phyloP scores from a whole-genome alignment of 2,888 invertebrate species.

The Callimorpha dominula region DNA sequence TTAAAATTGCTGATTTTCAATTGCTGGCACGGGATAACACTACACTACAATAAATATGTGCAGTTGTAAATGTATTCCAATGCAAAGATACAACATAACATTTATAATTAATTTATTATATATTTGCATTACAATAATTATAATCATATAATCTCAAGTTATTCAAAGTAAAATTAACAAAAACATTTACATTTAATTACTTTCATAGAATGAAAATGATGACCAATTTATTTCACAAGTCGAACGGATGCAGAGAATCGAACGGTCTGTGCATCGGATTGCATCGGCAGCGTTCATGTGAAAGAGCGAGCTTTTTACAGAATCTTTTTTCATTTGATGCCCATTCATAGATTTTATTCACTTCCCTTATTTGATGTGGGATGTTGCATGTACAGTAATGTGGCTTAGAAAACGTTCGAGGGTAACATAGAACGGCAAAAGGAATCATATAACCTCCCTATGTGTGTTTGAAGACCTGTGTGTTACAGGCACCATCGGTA shows the following conservation, averaged over 20 bases:
- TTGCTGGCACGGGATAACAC: neutral
- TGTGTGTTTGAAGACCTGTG: neutral
- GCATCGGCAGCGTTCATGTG: slow-evolving; percentile 58
- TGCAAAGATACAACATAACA: neutral
- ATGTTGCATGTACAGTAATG: slow-evolving; percentile 9
- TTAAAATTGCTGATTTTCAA: neutral
- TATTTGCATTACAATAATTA: too few relatives aligned
- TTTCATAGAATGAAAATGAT: slow-evolving; percentile 23
- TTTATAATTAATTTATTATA: too few relatives aligned
- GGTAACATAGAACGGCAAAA: neutral
- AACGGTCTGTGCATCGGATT: slow-evolving; percentile 43
- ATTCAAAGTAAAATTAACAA: neutral
- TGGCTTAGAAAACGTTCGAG: slow-evolving; percentile 1
- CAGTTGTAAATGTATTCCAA: neutral
- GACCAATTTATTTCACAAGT: slow-evolving; percentile 54
- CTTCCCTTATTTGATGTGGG: slow-evolving; percentile 37
- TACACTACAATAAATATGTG: too few relatives aligned
- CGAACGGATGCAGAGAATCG: slow-evolving; percentile 30
- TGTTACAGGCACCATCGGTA: neutral
- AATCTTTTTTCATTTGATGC: slow-evolving; percentile 43
- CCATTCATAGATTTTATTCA: slow-evolving; percentile 41
- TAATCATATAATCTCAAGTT: neutral
- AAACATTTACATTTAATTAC: neutral
- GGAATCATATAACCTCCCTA: neutral
- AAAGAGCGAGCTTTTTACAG: slow-evolving; percentile 50